Percentiles rank a stretch among this genome's conserved stretches.
phyloP scores from a whole-genome alignment of 2,797 vertebrate species.

The Astyanax mexicanus region DNA sequence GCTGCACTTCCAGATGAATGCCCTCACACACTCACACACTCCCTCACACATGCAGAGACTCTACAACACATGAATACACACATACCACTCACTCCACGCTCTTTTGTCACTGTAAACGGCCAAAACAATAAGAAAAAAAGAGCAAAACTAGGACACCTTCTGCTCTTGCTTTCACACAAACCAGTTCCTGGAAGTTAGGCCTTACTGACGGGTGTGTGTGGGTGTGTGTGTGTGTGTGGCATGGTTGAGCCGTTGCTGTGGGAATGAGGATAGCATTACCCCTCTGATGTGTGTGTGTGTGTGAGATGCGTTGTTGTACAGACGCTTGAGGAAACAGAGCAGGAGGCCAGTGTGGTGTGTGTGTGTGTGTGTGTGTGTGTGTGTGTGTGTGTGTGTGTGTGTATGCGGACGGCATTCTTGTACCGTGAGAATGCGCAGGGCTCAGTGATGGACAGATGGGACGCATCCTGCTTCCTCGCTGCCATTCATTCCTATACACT shows the following conservation, averaged over 20 bases:
- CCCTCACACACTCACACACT: conserved; percentile 36
- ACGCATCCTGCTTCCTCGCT: conserved; percentile 59
- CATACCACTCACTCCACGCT: conserved; percentile 66
- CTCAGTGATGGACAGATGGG: conserved; percentile 62
- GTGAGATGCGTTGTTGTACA: conserved; percentile 45
- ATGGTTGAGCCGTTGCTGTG: conserved; percentile 60
- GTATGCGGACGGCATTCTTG: conserved; percentile 73
- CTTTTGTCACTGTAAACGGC: conserved; percentile 69
- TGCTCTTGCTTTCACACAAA: conserved; percentile 75
- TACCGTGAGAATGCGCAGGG: conserved; percentile 73
- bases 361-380: conserved; percentile 65
- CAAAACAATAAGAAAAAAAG: conserved; percentile 72
- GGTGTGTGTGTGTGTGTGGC: conserved; percentile 28
- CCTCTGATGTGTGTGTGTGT: conserved; percentile 41
- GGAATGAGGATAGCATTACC: conserved; percentile 71
- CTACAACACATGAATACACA: conserved; percentile 50
- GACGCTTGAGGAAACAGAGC: conserved; percentile 46
- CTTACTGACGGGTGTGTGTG: conserved; percentile 37
- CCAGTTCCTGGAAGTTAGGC: conserved; percentile 73
- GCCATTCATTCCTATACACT: conserved; percentile 31
- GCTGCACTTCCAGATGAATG: conserved; percentile 42
- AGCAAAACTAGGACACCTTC: conserved; percentile 83
- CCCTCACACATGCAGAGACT: conserved; percentile 42
- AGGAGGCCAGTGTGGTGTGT: conserved; percentile 46
- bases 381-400: conserved; percentile 66